Evolutionary conservation across 1,140 invertebrate genomes (phyloP).

Genomic region (Aplysia californica): DNA sequence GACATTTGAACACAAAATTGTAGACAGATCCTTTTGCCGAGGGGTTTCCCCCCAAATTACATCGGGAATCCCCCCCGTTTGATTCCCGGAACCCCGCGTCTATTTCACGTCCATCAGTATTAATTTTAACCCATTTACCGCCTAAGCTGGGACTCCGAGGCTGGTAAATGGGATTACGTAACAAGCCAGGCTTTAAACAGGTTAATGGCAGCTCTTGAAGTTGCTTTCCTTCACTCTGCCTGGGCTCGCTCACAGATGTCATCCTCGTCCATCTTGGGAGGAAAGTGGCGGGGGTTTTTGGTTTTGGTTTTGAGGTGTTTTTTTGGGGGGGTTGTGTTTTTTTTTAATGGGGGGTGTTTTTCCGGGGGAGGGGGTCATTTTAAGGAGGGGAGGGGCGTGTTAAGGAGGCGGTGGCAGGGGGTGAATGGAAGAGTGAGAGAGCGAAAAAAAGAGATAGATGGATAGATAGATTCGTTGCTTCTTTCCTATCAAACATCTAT

Average conservation of each 20-base stretch:
- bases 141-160: no score
- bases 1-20: no score
- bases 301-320: not conserved
- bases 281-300: not conserved
- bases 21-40: no score
- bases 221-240: not conserved
- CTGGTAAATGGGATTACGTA: no score
- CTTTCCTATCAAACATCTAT: no score
- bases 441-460: not conserved
- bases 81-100: no score
- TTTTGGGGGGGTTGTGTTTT: not conserved
- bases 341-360: not conserved
- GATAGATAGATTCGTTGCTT: no score
- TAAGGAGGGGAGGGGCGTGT: not conserved
- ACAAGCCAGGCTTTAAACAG: not conserved
- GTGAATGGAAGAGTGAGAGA: not conserved
- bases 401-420: not conserved
- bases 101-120: no score
- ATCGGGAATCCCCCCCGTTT: no score
- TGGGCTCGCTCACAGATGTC: not conserved
- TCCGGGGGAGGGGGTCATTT: not conserved
- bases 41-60: no score
- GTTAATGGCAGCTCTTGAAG: not conserved
- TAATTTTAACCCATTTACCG: no score
- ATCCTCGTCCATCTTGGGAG: not conserved